Base-by-base conservation (phyloP, 2,113 vertebrate genomes). In the Thamnaconus septentrionalis region DNA sequence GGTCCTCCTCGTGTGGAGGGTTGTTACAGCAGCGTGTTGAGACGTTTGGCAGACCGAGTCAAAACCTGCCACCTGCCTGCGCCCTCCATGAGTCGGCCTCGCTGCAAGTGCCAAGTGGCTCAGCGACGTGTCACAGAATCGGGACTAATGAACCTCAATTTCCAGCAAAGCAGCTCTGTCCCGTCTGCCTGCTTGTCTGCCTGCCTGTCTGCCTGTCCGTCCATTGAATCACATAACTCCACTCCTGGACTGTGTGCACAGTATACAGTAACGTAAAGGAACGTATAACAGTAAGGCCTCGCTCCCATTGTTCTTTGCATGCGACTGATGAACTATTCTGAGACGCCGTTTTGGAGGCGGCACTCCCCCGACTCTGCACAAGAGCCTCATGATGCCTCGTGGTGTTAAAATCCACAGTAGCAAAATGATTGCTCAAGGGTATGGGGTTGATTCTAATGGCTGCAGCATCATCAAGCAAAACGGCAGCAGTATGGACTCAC, bases 61-160 rank as follows among this genome's bases (percentile, higher is more conserved):
- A 53, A 62, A 72, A 57, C 31, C 51, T 60, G 43, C 59, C 54
- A 54, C 51, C 18, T 5, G 42, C 53, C 47, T 59, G 47, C 41
- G 10, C 10, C n/a, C 8, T 51, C 61, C 60, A 56, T 67, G 51
- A 76, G 51, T 66, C 61, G 58, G 52, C 56, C 55, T 45, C 43
- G 44, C 59, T 63, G n/a, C 5, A 67, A 12, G 53, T 77, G 67
- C 64, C 71, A 78, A 61, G 53, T 78, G 74, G 78, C 44, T 80
- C 81, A 78, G 54, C 66, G 50, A 63, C 31, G 60, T 77, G 70
- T 60, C 77, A 69, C 55, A 41, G 62, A 55, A 57, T 64, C 42
- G 57, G 53, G 56, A 58, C 42, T 72, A 75, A 78, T 82, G 69
- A 69, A 61, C 58, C 50, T 47, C 51, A 63, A 45, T 12, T 47